Evolutionary conservation across 2,797 vertebrate species (phyloP), one percentile per base, ranked within the genome.

Genomic region (Myotis findleyi): DNA sequence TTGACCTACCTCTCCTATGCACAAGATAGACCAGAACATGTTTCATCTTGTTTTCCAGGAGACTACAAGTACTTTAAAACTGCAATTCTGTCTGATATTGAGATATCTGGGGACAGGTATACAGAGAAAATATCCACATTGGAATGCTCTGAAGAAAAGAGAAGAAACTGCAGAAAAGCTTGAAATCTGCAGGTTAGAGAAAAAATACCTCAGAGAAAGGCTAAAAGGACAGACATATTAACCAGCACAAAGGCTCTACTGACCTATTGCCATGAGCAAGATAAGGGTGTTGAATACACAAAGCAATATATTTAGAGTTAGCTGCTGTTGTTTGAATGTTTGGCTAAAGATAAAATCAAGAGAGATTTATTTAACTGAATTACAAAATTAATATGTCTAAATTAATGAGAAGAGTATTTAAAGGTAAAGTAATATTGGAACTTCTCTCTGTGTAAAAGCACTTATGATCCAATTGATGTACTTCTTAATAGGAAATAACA

Each of bases 391-490:
- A 84, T 53, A 72, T 68, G 16, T 72, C 41, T 83, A 41, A 59
- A 18, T 91, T 86, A 84, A 86, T 77, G 62, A 72, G 25, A 87
- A 89, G 16, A n/a, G n/a, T 71, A 77, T 79, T 72, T 44, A 93
- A 68, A 76, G 68, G 10, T 76, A 81, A 55, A 51, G 38, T 75
- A 41, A 30, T 49, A 55, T 21, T 76, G 17, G 20, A 57, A 95
- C 68, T 69, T 62, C 30, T 72, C 41, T 83, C 41, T 47, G 44
- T 88, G 14, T 62, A 73, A 89, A 91, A 57, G 10, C 20, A 62
- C 47, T 62, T 91, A 13, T 68, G 75, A 57, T 38, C 62, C 82
- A 93, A 62, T 85, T 90, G 84, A 66, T 82, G 14, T 7, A 38
- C 9, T 83, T 85, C n/a, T 66, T 89, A 81, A 38, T 33, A 89